Conservation (phyloP, 2,888 invertebrate species). For the Argynnis bischoffii region DNA sequence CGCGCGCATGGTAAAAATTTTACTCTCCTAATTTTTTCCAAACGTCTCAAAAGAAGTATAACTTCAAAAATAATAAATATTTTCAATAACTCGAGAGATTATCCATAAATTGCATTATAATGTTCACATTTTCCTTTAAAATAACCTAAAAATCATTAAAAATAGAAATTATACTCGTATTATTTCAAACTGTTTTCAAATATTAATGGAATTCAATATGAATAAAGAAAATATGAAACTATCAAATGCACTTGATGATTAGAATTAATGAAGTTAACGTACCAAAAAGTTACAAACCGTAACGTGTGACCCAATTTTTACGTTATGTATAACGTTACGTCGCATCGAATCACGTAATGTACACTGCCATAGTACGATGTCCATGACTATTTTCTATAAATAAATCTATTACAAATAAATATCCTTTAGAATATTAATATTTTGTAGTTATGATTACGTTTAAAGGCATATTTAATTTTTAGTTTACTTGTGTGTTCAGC, state of each 20-base stretch:
- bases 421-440: not conserved
- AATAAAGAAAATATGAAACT: slow-evolving; percentile 19
- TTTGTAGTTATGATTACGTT: no score
- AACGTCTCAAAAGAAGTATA: no score
- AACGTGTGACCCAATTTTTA: slow-evolving; percentile 65
- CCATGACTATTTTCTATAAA: slow-evolving; percentile 8
- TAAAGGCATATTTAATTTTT: no score
- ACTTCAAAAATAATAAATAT: no score
- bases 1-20: no score
- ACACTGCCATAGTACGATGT: slow-evolving; percentile 41
- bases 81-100: no score
- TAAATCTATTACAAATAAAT: slow-evolving; percentile 8
- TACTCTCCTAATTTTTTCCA: no score
- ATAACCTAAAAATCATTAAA: not conserved
- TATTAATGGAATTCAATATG: not conserved
- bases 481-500: no score
- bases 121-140: no score
- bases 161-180: not conserved
- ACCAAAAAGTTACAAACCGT: slow-evolving; percentile 49
- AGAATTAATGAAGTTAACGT: slow-evolving; percentile 27
- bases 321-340: slow-evolving; percentile 56
- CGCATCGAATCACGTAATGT: slow-evolving; percentile 47
- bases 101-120: no score
- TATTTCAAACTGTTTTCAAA: not conserved
- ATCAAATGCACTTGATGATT: slow-evolving; percentile 17